Base-by-base conservation (phyloP, 2,888 invertebrate species). In the Stenchaetothrips biformis region DNA sequence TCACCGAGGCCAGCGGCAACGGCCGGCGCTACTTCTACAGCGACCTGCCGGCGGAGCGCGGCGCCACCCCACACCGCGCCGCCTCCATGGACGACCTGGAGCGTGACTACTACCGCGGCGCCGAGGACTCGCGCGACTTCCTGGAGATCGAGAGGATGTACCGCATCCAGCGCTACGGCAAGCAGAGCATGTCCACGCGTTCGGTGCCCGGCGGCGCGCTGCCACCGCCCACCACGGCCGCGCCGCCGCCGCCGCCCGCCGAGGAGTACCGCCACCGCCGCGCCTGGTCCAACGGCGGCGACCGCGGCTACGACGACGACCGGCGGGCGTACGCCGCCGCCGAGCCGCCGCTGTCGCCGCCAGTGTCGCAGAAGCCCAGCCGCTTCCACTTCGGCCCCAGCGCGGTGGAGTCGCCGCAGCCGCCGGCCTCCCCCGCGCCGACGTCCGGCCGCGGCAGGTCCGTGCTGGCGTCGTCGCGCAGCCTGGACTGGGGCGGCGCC, bases 401-500 rank as follows among this genome's bases (percentile, higher is more conserved):
- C 18, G 53, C 16, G 16, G 13, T 18, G 67, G 67, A 74, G 21
- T 21, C 67, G 21, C 67, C 67, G 67, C 67, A 21, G 0, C 25
- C 67, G 67, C 67, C 67, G 21, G 67, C 25, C 21, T 74, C 67
- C 1, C 67, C 67, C 9, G 67, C 25, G 53, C 53, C 53, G 13
- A 13, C 18, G 25, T 21, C 67, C 67, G 67, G 9, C 67, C 8
- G 21, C 25, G 25, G 21, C 67, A 21, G 67, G 25, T 25, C 67
- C 67, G 25, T 25, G 9, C 67, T 74, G 21, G 67, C 67, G 67
- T 74, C 67, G 7, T 9, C 25, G 67, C 67, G 67, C 21, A 74
- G 67, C 67, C 67, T 74, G 67, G 67, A 74, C 67, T 74, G 67
- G 67, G 67, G 67, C 67, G 67, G 67, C 67, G 67, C 67, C 25